These are phyloP conservation scores for Melierax canorus DNA, from an alignment of 2,113 vertebrate genomes.

Conservation along the genomic window DNA sequence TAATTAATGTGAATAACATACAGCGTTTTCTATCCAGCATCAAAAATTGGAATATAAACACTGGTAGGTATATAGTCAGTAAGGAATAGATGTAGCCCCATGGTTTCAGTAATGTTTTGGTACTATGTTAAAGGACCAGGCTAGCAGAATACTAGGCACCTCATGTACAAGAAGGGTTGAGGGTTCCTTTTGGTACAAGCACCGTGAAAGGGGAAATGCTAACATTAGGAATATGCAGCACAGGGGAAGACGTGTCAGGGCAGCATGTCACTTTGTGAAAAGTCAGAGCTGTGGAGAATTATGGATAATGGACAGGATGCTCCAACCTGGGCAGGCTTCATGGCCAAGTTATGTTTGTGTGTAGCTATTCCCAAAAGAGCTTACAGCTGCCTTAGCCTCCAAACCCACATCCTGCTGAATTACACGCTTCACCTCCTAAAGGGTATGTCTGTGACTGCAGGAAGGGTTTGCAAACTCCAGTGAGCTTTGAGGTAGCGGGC, in stretches of 20 bases:
- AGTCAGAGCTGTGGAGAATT: not conserved
- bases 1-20: not conserved
- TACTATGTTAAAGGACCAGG: not conserved
- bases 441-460: not conserved
- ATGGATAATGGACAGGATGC: not conserved
- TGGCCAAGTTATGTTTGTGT: not conserved
- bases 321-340: not conserved
- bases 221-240: not conserved
- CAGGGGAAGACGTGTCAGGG: not conserved
- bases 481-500: fast-evolving
- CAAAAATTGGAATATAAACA: not conserved
- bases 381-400: not conserved
- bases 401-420: not conserved
- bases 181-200: not conserved
- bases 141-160: not conserved
- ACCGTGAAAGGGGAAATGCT: not conserved
- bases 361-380: not conserved
- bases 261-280: not conserved
- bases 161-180: fast-evolving
- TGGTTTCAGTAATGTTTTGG: not conserved
- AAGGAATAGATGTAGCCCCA: fast-evolving
- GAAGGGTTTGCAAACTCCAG: not conserved
- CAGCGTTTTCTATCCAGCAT: not conserved
- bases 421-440: too few relatives aligned
- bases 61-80: fast-evolving